phyloP scores from a whole-genome alignment of 2,113 vertebrate genomes.

The Barnardius zonarius region DNA sequence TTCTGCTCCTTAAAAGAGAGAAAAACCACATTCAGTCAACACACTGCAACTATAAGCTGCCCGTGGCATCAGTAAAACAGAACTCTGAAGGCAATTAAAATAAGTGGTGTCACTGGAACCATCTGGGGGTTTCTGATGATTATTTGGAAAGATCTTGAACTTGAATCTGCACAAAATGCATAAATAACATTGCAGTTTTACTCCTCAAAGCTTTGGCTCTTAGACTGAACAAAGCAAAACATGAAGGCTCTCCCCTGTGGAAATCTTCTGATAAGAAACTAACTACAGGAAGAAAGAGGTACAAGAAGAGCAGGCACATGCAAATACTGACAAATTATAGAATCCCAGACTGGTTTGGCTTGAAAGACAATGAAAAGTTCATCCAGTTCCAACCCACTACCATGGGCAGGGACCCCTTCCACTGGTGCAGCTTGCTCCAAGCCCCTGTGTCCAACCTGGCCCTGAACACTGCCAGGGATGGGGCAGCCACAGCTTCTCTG shows the following conservation, averaged over 20 bases:
- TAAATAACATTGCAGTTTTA: background rate
- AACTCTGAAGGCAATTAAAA: background rate
- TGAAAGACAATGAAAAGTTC: background rate
- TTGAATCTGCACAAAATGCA: background rate
- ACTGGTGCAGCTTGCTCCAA: background rate
- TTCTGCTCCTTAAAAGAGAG: slow-evolving; percentile 69
- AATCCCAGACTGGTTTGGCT: background rate
- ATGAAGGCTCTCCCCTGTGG: background rate
- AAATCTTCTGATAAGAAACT: background rate
- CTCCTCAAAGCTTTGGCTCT: background rate
- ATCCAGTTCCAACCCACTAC: background rate
- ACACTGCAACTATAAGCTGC: background rate
- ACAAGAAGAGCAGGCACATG: background rate
- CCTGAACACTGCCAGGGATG: too few relatives aligned
- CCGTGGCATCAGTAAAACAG: background rate
- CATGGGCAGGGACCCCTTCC: background rate
- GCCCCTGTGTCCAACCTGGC: too few relatives aligned
- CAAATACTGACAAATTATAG: background rate
- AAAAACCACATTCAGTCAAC: background rate
- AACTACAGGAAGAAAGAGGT: background rate
- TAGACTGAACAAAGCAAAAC: background rate
- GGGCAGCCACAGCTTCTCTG: too few relatives aligned
- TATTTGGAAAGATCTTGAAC: background rate
- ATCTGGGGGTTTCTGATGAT: background rate
- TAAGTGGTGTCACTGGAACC: background rate